A percentile compares a stretch with the other conserved stretches of the same genome.
These are phyloP conservation scores for Trachemys scripta DNA, from an alignment of 2,113 vertebrate genomes.

Conservation along the genomic window DNA sequence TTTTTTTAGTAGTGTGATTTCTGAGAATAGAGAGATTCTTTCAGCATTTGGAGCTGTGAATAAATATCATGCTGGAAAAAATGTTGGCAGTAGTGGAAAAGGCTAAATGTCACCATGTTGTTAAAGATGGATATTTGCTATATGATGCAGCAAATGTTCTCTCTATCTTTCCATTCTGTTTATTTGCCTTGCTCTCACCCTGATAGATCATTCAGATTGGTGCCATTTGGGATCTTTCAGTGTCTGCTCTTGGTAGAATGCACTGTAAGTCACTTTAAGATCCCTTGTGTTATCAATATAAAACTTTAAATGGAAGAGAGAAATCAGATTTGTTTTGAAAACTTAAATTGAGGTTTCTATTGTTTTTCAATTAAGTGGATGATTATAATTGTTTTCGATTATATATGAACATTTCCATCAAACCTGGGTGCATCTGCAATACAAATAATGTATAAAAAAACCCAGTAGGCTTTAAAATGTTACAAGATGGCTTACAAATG, in stretches of 20 bases:
- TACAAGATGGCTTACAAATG: not conserved
- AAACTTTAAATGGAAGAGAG: not conserved
- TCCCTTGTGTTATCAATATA: not conserved
- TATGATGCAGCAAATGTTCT: not conserved
- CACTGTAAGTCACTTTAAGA: not conserved
- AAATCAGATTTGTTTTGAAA: conserved; percentile 44
- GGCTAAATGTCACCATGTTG: not conserved
- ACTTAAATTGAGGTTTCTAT: not conserved
- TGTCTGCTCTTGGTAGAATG: conserved; percentile 17
- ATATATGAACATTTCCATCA: not conserved
- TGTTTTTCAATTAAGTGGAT: not conserved
- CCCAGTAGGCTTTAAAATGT: not conserved
- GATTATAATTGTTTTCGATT: not conserved
- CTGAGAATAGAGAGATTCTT: not conserved
- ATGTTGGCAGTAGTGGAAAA: not conserved
- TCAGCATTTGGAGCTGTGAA: not conserved
- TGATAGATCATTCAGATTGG: conserved; percentile 2
- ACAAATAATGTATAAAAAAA: not conserved
- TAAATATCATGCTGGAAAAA: not conserved
- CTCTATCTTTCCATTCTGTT: conserved; percentile 22
- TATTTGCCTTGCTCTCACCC: conserved; percentile 34
- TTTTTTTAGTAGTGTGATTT: not conserved
- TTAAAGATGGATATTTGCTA: not conserved
- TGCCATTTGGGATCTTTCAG: conserved; percentile 32
- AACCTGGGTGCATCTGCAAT: not conserved